phyloP scores from a whole-genome alignment of 2,113 vertebrate genomes.

The Apeltes quadracus region DNA sequence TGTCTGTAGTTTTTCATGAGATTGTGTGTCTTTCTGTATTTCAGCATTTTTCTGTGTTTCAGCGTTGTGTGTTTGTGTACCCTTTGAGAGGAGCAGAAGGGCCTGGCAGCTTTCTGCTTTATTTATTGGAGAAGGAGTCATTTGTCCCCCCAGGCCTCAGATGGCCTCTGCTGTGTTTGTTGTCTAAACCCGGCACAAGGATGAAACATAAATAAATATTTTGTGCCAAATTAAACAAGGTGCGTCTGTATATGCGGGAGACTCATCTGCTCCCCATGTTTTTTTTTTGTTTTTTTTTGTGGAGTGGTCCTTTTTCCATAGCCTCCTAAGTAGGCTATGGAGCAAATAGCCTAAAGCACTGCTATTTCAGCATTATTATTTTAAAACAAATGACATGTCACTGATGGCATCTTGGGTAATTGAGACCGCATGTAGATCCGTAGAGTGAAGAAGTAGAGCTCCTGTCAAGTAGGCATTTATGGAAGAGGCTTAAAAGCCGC shows the following conservation, averaged over 20 bases:
- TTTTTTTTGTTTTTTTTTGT: neutral
- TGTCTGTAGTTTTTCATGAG: slow-evolving; percentile 22
- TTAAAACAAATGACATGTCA: neutral
- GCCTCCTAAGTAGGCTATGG: slow-evolving; percentile 8
- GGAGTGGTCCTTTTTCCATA: neutral
- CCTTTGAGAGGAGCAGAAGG: slow-evolving; percentile 17
- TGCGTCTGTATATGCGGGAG: neutral
- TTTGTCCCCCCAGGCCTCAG: slow-evolving; percentile 10
- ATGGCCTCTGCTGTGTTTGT: slow-evolving; percentile 38
- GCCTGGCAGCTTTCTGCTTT: slow-evolving; percentile 33
- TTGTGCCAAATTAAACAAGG: neutral
- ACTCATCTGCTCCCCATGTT: neutral
- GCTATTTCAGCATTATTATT: slow-evolving; percentile 11
- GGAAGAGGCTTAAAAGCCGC: too few relatives aligned
- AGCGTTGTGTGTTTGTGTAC: slow-evolving; percentile 33
- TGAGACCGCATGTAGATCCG: neutral
- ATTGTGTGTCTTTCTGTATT: slow-evolving; percentile 33
- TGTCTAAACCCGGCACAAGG: slow-evolving; percentile 32
- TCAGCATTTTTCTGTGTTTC: slow-evolving; percentile 33
- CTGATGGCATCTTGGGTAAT: neutral
- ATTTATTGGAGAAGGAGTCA: slow-evolving; percentile 44
- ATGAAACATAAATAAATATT: slow-evolving; percentile 19
- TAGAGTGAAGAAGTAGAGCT: neutral
- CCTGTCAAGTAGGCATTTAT: neutral
- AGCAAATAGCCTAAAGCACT: neutral